Percentiles rank a stretch among this genome's conserved stretches.
These are phyloP conservation scores for Bufo gargarizans DNA, from an alignment of 2,113 vertebrate species.

Conservation along the genomic window DNA sequence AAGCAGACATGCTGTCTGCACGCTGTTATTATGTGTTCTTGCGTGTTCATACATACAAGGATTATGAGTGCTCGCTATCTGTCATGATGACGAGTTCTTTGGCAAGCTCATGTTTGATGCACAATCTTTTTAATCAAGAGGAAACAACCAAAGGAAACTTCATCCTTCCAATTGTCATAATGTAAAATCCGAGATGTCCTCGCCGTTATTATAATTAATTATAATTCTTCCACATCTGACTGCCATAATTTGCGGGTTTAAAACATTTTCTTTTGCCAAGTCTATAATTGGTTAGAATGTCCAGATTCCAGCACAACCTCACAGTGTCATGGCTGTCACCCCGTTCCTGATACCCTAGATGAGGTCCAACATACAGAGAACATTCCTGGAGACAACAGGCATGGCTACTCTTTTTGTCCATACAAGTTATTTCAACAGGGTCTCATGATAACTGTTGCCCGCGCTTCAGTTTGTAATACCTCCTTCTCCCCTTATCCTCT, in stretches of 20 bases:
- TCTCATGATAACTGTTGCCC: no score
- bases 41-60: not conserved
- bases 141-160: not conserved
- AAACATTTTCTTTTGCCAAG: not conserved
- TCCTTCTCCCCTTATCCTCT: no score
- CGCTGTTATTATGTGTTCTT: not conserved
- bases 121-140: constrained; percentile 28
- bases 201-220: not conserved
- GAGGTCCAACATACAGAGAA: not conserved
- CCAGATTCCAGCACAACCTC: not conserved
- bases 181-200: not conserved
- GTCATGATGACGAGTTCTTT: not conserved
- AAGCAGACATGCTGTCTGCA: constrained; percentile 8
- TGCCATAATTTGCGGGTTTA: not conserved
- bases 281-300: not conserved
- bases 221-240: constrained; percentile 5
- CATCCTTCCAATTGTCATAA: constrained; percentile 4
- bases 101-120: not conserved
- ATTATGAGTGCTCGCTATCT: not conserved
- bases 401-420: not conserved
- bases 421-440: no score
- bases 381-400: not conserved
- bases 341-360: not conserved
- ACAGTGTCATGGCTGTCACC: not conserved
- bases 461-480: no score